Evolutionary conservation across 2,797 vertebrate genomes (phyloP), one percentile per base, ranked within the genome.

Genomic region (Euthynnus affinis): DNA sequence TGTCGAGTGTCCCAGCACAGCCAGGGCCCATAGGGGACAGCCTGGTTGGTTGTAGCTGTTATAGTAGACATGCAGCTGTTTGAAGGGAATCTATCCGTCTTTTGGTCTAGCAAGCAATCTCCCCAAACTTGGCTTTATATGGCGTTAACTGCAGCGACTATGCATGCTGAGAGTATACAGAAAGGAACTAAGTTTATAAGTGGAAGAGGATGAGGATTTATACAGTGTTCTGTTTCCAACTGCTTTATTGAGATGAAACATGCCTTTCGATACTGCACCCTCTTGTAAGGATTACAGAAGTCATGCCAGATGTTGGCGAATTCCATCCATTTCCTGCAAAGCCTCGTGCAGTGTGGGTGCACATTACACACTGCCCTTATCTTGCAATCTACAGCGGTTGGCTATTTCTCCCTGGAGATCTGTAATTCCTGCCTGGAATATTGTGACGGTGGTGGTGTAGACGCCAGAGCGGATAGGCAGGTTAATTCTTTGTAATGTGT

Each of bases 401-500:
- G 53, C 67, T 74, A 42, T 74, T 80, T 57, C 58, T 44, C 86
- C 61, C 53, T n/a, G 58, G 81, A 74, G 74, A 82, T 80, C 72
- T 73, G 42, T 63, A 77, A 87, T 83, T 77, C 78, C 76, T 51
- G 70, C 22, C 78, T 60, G 79, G 73, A 88, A 82, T 82, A 82
- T 42, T 25, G 60, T 63, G 53, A 75, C 1, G 2, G 20, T 6
- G 57, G 48, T 51, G 71, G 71, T 9, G 46, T 9, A 25, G 55
- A 80, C 53, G 73, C 68, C 75, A 4, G 61, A 82, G 74, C 63
- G 65, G 69, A 87, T 7, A 23, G 71, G 58, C 59, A 60, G 81
- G 74, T 84, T 78, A 74, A 86, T 90, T 89, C 78, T 81, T 81
- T 53, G 55, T 85, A 87, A 85, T 82, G 84, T 83, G 66, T 88